These are phyloP conservation scores for Arbacia lixula DNA, from an alignment of 53 echinoderm and acorn worm species.

Conservation along the genomic window DNA sequence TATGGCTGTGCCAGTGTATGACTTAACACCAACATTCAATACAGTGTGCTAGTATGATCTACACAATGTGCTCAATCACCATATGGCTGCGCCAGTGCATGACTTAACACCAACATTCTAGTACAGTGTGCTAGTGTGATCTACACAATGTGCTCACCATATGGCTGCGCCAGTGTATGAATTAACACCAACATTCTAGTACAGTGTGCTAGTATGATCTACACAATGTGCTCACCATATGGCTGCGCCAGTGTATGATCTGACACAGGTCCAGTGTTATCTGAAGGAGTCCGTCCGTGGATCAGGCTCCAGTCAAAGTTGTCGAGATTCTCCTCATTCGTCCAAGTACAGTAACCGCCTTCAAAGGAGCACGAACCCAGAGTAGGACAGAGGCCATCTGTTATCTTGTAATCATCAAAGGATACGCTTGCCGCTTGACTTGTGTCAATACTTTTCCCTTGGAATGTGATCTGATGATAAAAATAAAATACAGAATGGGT, in stretches of 20 bases:
- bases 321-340: constrained; percentile 66
- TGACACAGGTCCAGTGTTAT: constrained; percentile 65
- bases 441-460: not conserved
- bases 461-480: not conserved
- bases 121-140: no score
- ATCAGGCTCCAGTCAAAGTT: constrained; percentile 69
- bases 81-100: constrained; percentile 54
- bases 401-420: not conserved
- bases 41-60: no score
- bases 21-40: no score
- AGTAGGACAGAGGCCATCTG: not conserved
- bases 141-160: not conserved
- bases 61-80: not conserved
- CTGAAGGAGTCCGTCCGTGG: constrained; percentile 19
- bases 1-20: no score
- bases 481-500: no score
- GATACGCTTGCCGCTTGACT: not conserved
- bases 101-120: constrained; percentile 69
- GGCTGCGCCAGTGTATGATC: constrained; percentile 72
- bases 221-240: not conserved
- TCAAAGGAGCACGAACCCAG: constrained; percentile 86
- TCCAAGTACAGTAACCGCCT: constrained; percentile 78
- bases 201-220: no score
- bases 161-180: constrained; percentile 63
- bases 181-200: no score